Percentiles rank a stretch among this genome's conserved stretches.
These are phyloP conservation scores for Phalera bucephala DNA, from an alignment of 2,888 invertebrate species.

Conservation along the genomic window DNA sequence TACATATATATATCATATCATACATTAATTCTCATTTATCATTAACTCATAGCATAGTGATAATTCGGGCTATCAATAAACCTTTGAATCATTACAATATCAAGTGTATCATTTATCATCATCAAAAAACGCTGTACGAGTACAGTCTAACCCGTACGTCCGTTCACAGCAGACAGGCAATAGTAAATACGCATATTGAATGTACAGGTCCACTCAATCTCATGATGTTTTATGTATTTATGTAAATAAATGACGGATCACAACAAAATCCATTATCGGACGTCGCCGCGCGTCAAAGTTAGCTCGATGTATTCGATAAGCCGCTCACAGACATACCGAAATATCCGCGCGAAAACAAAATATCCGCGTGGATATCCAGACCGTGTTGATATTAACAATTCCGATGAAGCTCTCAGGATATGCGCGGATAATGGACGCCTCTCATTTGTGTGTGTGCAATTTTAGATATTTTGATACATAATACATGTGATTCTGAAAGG, in stretches of 20 bases:
- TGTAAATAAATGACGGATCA: constrained; percentile 37
- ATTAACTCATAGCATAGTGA: too few species aligned
- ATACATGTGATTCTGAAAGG: constrained; percentile 31
- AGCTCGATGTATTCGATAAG: constrained; percentile 1
- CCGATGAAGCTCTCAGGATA: constrained; percentile 39
- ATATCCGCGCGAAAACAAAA: constrained; percentile 22
- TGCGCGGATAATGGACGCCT: constrained; percentile 6
- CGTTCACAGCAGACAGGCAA: constrained; percentile 12
- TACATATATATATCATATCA: too few species aligned
- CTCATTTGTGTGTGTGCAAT: constrained; percentile 8
- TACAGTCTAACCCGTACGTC: too few species aligned
- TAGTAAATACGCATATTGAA: constrained; percentile 13
- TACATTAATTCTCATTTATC: too few species aligned
- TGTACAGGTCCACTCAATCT: constrained; percentile 14
- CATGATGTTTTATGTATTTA: constrained; percentile 35
- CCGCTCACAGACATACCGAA: constrained; percentile 10
- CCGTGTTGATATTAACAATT: constrained; percentile 60
- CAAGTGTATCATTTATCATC: too few species aligned
- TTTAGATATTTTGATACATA: constrained; percentile 41
- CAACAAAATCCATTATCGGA: constrained; percentile 46
- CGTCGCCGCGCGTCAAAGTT: constrained; percentile 31
- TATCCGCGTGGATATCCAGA: constrained; percentile 37
- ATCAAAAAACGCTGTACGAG: too few species aligned
- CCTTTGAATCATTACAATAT: too few species aligned
- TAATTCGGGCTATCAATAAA: too few species aligned